Conservation (phyloP, 1,140 invertebrate genomes). For the Brachionus asplanchnoidis region DNA sequence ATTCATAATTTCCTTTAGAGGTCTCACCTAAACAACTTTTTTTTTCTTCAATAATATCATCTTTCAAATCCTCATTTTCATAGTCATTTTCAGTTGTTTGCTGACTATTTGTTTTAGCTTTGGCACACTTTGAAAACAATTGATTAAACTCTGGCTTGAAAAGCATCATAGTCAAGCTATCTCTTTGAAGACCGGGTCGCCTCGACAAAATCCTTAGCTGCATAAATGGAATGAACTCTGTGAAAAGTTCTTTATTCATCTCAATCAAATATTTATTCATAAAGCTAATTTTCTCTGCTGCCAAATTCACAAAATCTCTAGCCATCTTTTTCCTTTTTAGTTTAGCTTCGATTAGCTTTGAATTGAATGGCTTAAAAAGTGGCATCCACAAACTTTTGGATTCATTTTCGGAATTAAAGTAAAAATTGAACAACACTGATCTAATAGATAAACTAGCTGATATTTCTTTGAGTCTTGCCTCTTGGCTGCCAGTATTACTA, state of each 20-base stretch:
- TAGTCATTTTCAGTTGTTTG: conserved; percentile 17
- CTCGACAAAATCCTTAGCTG: neutral
- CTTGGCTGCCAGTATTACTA: neutral
- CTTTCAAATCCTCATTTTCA: neutral
- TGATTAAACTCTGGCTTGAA: neutral
- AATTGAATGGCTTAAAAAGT: conserved; percentile 23
- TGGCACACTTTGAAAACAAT: neutral
- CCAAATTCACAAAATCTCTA: neutral
- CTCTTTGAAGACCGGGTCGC: neutral
- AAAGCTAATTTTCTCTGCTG: neutral
- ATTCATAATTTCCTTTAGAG: neutral
- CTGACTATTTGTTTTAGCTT: neutral
- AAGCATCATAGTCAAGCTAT: neutral
- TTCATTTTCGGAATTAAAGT: conserved; percentile 8
- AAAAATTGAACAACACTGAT: conserved; percentile 39
- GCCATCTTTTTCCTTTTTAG: conserved; percentile 11
- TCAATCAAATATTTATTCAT: conserved; percentile 26
- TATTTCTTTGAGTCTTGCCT: conserved; percentile 25
- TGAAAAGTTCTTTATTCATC: conserved; percentile 30
- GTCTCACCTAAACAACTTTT: too few species aligned
- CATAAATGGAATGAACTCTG: conserved; percentile 15
- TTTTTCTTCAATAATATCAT: neutral
- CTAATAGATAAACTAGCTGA: neutral
- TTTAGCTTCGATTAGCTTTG: neutral
- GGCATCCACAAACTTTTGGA: conserved; percentile 35